These are phyloP conservation scores for Melanocharis versteri DNA, from an alignment of 2,113 vertebrate species.

Conservation along the genomic window DNA sequence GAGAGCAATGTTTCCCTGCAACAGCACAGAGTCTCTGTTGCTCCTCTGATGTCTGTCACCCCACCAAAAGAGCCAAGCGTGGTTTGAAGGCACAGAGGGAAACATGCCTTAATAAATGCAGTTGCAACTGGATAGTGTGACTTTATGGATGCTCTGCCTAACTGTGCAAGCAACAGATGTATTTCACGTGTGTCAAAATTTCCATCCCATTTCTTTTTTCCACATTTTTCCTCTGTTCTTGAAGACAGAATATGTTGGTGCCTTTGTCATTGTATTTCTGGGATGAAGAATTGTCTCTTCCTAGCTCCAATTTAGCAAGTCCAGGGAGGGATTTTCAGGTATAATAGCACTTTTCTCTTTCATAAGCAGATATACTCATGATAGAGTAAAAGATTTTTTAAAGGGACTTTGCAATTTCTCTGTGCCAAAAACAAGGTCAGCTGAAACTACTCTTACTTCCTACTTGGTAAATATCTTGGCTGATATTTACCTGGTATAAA, in stretches of 20 bases:
- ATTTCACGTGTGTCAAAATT: not conserved
- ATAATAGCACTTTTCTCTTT: not conserved
- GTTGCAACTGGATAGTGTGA: not conserved
- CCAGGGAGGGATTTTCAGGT: not conserved
- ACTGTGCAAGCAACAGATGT: not conserved
- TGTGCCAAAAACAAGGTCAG: not conserved
- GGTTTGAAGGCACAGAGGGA: not conserved
- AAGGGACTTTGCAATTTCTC: not conserved
- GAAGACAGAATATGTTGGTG: rapidly evolving
- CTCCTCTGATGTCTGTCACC: not conserved
- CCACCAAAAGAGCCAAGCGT: not conserved
- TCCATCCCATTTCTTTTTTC: not conserved
- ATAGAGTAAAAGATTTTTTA: not conserved
- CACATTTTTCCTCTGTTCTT: not conserved
- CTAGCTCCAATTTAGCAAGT: not conserved
- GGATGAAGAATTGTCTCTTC: not conserved
- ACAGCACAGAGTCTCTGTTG: rapidly evolving
- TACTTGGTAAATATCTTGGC: not conserved
- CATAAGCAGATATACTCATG: not conserved
- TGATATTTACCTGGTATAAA: not conserved
- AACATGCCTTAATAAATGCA: not conserved
- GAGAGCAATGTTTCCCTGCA: not conserved
- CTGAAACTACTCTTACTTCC: not conserved
- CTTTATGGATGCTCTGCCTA: not conserved
- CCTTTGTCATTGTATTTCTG: not conserved